Evolutionary conservation across 2,113 vertebrate species (phyloP), one percentile per base, ranked within the genome.

Genomic region (Hippopotamus amphibius): DNA sequence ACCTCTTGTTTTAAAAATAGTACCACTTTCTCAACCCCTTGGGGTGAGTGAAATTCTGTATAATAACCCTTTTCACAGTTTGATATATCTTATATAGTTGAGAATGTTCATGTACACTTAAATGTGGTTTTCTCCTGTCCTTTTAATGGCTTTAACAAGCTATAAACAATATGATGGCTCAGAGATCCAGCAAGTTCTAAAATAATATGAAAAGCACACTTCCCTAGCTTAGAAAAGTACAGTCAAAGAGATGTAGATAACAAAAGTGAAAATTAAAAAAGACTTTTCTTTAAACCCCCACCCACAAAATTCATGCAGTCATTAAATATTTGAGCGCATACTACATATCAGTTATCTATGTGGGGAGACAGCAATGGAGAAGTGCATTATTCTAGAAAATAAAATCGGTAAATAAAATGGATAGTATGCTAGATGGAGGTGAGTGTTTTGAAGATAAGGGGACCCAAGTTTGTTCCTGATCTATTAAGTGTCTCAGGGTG

Each of bases 1-100:
- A 76, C 7, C 9, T 89, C 93, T 8, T 90, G 2, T 71, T 97
- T 82, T 72, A 74, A 79, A 90, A 94, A 50, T 19, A 81, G 57
- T 6, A 41, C 10, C 74, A 46, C 0, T 26, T 3, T 83, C 66
- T 85, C 33, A 41, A 21, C 50, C 16, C 46, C 21, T 53, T 66
- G 57, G 33, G 43, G 61, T 43, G 46, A 37, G 28, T 2, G 15
- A 65, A 26, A 65, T 65, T 87, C 71, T 93, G 9, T 53, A 61
- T 76, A 63, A 37, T 26, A 69, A 48, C 8, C 7, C 14, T 85
- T 68, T 68, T 85, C 77, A 7, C 30, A 37, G 69, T 48, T n/a
- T 30, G 61, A n/a, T 16, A 3, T 2, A 28, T 19, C 48, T 77
- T 59, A 5, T 69, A 5, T 61, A 43, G 24, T 86, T 61, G 50